phyloP scores from a whole-genome alignment of 2,797 vertebrate species.

The Sebastes oblongus region DNA sequence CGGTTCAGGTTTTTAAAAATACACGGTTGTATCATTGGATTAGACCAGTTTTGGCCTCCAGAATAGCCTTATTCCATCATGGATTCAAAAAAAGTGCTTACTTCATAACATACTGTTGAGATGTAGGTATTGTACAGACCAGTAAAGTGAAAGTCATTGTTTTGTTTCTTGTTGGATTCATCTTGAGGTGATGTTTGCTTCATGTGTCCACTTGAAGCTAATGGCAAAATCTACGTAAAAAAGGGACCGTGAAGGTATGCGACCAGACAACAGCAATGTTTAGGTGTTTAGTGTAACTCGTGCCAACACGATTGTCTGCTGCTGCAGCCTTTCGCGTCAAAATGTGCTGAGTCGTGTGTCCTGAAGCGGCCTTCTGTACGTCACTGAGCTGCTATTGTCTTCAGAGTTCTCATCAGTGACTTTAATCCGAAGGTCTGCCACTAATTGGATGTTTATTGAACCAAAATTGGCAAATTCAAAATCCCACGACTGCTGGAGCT shows the following conservation, averaged over 20 bases:
- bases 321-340: neutral
- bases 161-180: neutral
- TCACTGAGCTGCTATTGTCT: constrained; percentile 9
- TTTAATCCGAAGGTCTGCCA: constrained; percentile 28
- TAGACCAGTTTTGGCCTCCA: neutral
- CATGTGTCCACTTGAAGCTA: neutral
- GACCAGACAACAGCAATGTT: neutral
- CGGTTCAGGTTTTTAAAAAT: neutral
- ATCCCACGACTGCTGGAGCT: constrained; percentile 16
- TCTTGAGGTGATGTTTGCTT: neutral
- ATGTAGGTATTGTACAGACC: neutral
- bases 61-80: neutral
- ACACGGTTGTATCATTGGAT: neutral
- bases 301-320: neutral
- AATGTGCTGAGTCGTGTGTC: neutral
- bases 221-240: neutral
- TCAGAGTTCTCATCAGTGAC: constrained; percentile 3
- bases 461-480: constrained; percentile 26
- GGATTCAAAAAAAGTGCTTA: neutral
- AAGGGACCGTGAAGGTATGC: neutral
- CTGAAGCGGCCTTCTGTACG: neutral
- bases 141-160: neutral
- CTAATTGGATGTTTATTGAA: constrained; percentile 49
- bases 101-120: neutral
- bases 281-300: neutral